phyloP scores from a whole-genome alignment of 2,797 vertebrate species.

The Scomberomorus guttatus region DNA sequence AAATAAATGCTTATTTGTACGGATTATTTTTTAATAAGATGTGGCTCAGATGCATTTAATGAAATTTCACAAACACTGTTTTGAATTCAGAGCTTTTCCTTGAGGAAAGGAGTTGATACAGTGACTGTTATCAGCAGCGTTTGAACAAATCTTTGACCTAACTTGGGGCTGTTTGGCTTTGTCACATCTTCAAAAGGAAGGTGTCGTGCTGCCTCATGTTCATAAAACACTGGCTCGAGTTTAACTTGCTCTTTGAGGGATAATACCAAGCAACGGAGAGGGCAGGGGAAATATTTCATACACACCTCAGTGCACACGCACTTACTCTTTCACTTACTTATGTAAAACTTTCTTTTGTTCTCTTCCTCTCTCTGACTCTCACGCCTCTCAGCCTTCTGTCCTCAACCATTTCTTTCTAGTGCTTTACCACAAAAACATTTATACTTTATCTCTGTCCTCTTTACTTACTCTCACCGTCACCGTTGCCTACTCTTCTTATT shows the following conservation, averaged over 20 bases:
- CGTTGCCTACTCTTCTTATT: conserved; percentile 4
- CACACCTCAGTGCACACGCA: conserved; percentile 53
- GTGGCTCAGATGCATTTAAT: not conserved
- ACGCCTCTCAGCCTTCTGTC: conserved; percentile 31
- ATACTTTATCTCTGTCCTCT: conserved; percentile 72
- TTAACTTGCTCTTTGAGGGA: conserved; percentile 51
- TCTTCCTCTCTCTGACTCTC: conserved; percentile 16
- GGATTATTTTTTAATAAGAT: not conserved
- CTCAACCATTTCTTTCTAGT: conserved; percentile 40
- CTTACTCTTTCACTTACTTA: conserved; percentile 49
- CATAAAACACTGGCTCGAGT: conserved; percentile 50
- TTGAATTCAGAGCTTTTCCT: conserved; percentile 17
- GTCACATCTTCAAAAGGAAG: conserved; percentile 45
- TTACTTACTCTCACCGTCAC: conserved; percentile 65
- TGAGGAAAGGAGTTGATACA: not conserved
- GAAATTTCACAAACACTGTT: not conserved
- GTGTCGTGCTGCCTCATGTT: conserved; percentile 15
- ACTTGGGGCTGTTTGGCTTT: conserved; percentile 21
- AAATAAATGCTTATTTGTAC: not conserved
- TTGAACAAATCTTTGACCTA: conserved; percentile 11
- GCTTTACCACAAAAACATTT: conserved; percentile 63
- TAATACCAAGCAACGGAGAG: conserved; percentile 44
- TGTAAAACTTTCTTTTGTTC: conserved; percentile 61
- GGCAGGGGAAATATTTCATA: conserved; percentile 66
- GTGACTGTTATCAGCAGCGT: conserved; percentile 2